A percentile compares a stretch with the other conserved stretches of the same genome.
These are phyloP conservation scores for Alethe castanea DNA, from an alignment of 2,113 vertebrate species.

Conservation along the genomic window DNA sequence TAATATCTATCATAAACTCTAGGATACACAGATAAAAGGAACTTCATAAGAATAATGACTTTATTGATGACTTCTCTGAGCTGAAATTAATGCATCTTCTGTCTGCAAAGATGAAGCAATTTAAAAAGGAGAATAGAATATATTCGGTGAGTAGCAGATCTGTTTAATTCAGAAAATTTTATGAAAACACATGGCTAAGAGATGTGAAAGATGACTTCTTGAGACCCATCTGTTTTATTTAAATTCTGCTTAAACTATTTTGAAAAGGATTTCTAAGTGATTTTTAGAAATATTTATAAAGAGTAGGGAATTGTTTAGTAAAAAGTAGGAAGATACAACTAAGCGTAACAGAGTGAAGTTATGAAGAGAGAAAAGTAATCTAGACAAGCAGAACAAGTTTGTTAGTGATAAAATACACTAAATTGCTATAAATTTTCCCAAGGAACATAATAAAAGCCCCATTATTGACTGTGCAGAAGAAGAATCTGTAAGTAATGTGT, in stretches of 20 bases:
- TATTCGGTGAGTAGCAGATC: background rate
- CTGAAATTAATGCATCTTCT: background rate
- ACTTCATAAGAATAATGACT: background rate
- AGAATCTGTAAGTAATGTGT: background rate
- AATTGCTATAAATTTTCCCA: background rate
- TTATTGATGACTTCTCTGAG: background rate
- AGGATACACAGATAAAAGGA: background rate
- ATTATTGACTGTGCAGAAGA: background rate
- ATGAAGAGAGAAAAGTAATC: background rate
- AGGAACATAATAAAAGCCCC: background rate
- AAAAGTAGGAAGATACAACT: background rate
- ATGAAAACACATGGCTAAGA: background rate
- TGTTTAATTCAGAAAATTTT: background rate
- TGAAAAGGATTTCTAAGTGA: background rate
- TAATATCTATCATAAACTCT: background rate
- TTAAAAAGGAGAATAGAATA: background rate
- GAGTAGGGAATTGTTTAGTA: background rate
- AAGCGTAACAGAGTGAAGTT: background rate
- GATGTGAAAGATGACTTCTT: background rate
- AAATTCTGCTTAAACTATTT: background rate
- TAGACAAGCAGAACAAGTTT: background rate
- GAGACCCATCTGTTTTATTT: background rate
- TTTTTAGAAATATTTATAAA: background rate
- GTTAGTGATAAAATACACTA: background rate
- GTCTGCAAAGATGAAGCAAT: background rate